phyloP scores from a whole-genome alignment of 2,797 vertebrate genomes.

The Amazonetta brasiliensis region DNA sequence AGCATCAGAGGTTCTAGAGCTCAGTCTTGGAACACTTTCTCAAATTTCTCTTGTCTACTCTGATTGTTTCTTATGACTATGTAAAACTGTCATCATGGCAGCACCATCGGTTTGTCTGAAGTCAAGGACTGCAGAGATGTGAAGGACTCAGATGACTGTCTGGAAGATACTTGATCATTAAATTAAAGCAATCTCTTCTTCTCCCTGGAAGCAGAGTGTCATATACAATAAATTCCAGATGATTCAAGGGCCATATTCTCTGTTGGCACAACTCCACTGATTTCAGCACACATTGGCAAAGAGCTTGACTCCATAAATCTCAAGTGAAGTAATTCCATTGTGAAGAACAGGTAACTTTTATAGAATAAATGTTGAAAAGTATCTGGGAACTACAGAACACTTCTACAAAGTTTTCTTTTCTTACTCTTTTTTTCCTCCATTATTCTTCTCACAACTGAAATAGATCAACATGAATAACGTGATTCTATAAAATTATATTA shows the following conservation, averaged over 20 bases:
- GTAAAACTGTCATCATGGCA: neutral
- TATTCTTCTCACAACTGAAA: neutral
- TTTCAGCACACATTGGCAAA: neutral
- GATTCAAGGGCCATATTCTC: slow-evolving; percentile 5
- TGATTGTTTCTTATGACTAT: neutral
- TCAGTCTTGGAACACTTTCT: neutral
- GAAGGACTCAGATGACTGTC: neutral
- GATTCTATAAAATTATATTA: neutral
- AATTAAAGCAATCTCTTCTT: slow-evolving; percentile 1
- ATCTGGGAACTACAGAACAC: neutral
- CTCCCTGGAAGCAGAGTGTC: neutral
- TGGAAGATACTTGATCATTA: neutral
- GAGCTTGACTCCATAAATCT: slow-evolving; percentile 22
- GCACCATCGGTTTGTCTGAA: neutral
- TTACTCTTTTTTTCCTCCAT: neutral
- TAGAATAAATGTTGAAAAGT: neutral
- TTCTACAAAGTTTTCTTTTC: neutral
- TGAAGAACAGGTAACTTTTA: neutral
- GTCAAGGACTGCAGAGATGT: neutral
- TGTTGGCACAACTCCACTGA: neutral
- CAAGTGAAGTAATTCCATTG: neutral
- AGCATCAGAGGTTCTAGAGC: neutral
- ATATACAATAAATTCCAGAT: slow-evolving; percentile 29
- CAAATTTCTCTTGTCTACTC: neutral
- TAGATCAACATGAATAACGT: neutral